Base-by-base conservation (phyloP, 2,797 vertebrate genomes). In the Knipowitschia caucasica region DNA sequence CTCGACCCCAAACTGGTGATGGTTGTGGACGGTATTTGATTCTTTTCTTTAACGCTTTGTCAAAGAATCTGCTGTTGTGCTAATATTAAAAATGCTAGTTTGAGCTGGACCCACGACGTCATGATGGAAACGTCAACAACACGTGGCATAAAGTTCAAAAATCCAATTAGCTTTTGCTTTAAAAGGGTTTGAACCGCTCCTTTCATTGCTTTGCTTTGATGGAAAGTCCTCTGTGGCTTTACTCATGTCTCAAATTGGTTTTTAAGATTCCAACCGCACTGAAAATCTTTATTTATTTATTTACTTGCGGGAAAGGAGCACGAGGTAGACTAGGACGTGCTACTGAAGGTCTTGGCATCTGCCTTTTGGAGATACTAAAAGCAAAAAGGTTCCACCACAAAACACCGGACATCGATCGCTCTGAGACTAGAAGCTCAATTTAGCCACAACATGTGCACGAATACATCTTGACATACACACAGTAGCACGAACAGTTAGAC, bases 101-200 rank as follows among this genome's bases (percentile, higher is more conserved):
- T n/a, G n/a, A n/a, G 20, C 14, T 43, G 21, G 6, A 43, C 12
- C n/a, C 9, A n/a, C 25, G 17, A 21, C 14, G 5, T 33, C 29
- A n/a, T 23, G 15, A 31, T 12, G 27, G 27, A 12, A 7, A 46
- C 25, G 4, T 18, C 49, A 53, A 53, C 54, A 51, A 54, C 54
- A 39, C 33, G 9, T 15, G 59, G 9, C n/a, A 25, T 38, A 33
- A 12, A 1, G 3, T 79, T 79, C 73, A 82, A 85, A 67, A 23
- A 54, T 20, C 11, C 62, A 63, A 82, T 83, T 66, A 79, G 53
- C 33, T 54, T 58, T 73, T 61, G 42, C 62, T 60, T 74, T 46
- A 23, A 68, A 66, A 62, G 50, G 7, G 23, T 36, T 39, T 23
- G 57, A 42, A 6, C 45, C 52, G 12, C 49, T 46, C 47, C 68